Conservation (phyloP, 2,113 vertebrate species). For the Argyrosomus japonicus region DNA sequence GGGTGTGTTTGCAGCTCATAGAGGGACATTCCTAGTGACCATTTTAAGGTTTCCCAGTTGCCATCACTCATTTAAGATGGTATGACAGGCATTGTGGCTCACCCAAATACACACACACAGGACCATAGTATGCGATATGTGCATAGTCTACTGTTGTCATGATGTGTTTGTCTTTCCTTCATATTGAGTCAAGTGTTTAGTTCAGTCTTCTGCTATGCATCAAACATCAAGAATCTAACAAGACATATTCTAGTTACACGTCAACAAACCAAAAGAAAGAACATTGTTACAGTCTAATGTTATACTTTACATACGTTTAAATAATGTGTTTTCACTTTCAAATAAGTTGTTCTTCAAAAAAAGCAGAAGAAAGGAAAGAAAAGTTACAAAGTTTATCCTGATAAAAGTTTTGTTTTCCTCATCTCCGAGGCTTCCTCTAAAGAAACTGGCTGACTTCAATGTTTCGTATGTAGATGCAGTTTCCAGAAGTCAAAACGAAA, state of each 20-base stretch:
- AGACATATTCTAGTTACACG: background rate
- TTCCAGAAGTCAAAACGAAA: background rate
- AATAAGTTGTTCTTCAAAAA: background rate
- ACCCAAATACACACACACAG: constrained; percentile 8
- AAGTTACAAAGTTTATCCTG: background rate
- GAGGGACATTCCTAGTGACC: constrained; percentile 17
- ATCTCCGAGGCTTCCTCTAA: background rate
- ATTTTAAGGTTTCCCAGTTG: constrained; percentile 36
- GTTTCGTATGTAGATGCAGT: background rate
- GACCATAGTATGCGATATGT: background rate
- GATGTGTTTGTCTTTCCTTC: background rate
- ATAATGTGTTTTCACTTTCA: background rate
- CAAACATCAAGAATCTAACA: background rate
- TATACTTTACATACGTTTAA: background rate
- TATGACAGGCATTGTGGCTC: constrained; percentile 17
- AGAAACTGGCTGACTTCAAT: background rate
- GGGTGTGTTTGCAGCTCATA: background rate
- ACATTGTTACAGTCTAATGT: background rate
- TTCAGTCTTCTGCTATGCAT: background rate
- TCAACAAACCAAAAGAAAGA: background rate
- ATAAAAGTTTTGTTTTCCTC: background rate
- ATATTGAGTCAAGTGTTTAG: background rate
- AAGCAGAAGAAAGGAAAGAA: background rate
- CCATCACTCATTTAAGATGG: constrained; percentile 17
- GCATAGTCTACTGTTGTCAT: background rate